Percentiles rank a stretch among this genome's conserved stretches.
Conservation (phyloP, 1,140 invertebrate genomes). For the Spodoptera litura region DNA sequence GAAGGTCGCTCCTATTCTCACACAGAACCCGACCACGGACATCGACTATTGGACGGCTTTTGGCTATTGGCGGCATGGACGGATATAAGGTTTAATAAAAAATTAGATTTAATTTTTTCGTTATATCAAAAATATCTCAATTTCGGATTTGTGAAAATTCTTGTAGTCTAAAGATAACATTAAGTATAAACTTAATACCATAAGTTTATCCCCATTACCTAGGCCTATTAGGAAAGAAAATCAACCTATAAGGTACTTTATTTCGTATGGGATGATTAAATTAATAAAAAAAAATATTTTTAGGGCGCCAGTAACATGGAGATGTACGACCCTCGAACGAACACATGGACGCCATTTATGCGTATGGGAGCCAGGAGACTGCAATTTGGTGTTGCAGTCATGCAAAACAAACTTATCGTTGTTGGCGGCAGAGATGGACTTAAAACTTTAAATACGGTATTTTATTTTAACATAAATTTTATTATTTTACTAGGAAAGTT, state of each 20-base stretch:
- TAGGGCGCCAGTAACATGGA: conserved; percentile 95
- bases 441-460: conserved; percentile 94
- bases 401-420: conserved; percentile 92
- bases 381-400: conserved; percentile 96
- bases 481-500: neutral
- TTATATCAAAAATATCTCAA: neutral
- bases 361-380: conserved; percentile 93
- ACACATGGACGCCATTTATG: conserved; percentile 93
- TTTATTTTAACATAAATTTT: neutral
- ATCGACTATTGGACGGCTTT: conserved; percentile 94
- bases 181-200: no score
- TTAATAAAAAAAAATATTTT: neutral
- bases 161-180: no score
- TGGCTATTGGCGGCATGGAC: conserved; percentile 97
- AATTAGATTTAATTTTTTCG: neutral
- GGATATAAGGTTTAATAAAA: conserved; percentile 88
- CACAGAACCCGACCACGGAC: conserved; percentile 94
- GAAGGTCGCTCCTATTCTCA: conserved; percentile 91
- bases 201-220: no score
- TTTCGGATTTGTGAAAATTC: no score
- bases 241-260: no score
- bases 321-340: conserved; percentile 94
- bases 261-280: no score
- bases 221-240: no score
- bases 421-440: conserved; percentile 97